Base-by-base conservation (phyloP, 2,797 vertebrate species). In the Aplochiton taeniatus region DNA sequence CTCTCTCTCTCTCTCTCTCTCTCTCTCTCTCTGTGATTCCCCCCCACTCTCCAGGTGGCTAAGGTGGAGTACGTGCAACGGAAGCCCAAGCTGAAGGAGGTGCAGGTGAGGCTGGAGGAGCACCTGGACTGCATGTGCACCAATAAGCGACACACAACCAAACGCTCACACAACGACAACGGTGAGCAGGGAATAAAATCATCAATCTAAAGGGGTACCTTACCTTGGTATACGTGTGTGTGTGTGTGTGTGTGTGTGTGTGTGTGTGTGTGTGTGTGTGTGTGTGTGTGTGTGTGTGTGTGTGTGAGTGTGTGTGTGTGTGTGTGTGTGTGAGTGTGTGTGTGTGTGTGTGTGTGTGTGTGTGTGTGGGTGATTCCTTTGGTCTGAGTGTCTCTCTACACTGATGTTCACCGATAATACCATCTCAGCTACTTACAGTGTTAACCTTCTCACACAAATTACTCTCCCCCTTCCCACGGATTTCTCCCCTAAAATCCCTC, bases 51-150 rank as follows among this genome's bases (percentile, higher is more conserved):
- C 20, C 47, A 98, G 97, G 97, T 98, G 90, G 96, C 96, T 55
- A 98, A 98, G 91, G 95, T 98, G 80, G 96, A 98, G 86, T 98
- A 98, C 1, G 85, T 97, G 84, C 93, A 96, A 75, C 92, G 95
- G 87, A 95, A 94, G 77, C 94, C 96, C 56, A 96, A 95, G 91
- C 92, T 98, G 87, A 94, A 93, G 90, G 96, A 98, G 91, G 96
- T 98, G 82, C 94, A 95, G 90, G 95, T 98, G 90, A 93, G 84
- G 87, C 90, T 98, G 91, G 96, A 98, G 91, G 97, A 98, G 81
- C 97, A 98, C 86, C 89, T 98, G 88, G 96, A 97, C 83, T 98
- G 97, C 72, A 85, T 90, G 57, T 98, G 97, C 83, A 85, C 90
- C 66, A 91, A 91, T 73, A 91, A 90, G 87, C 91, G 92, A 86